These are phyloP conservation scores for Augochlora pura DNA, from an alignment of 1,140 invertebrate species.

Conservation along the genomic window DNA sequence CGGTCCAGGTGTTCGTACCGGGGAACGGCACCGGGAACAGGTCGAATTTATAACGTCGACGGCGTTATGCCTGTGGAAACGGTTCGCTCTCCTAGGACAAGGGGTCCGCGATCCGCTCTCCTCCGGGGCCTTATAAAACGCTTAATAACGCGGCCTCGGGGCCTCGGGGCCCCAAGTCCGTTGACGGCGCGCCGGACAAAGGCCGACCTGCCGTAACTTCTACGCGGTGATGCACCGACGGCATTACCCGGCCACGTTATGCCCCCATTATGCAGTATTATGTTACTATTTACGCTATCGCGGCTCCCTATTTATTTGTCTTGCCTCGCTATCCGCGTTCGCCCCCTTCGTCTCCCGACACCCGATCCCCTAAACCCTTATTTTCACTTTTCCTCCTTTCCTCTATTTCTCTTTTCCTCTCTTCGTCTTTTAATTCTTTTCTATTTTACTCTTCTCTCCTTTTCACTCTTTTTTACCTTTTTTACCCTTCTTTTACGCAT, in stretches of 20 bases:
- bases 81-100: constrained; percentile 37
- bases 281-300: constrained; percentile 79
- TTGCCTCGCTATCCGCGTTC: constrained; percentile 60
- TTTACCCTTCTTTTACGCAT: no score
- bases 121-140: constrained; percentile 63
- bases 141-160: constrained; percentile 69
- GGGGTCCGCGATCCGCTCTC: constrained; percentile 38
- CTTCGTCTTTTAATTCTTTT: no score
- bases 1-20: constrained; percentile 20
- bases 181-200: constrained; percentile 62
- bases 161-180: constrained; percentile 41
- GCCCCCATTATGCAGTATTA: constrained; percentile 77
- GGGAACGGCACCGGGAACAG: constrained; percentile 11
- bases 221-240: constrained; percentile 70
- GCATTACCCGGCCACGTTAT: constrained; percentile 71
- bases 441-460: no score
- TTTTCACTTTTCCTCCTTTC: background rate
- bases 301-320: constrained; percentile 73
- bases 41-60: constrained; percentile 40
- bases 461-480: no score
- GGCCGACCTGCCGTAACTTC: constrained; percentile 69
- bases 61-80: constrained; percentile 11
- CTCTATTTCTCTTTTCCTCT: no score
- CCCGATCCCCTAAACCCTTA: background rate
- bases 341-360: background rate